Evolutionary conservation across 2,797 vertebrate genomes (phyloP).

Genomic region (Emydoidea blandingii): DNA sequence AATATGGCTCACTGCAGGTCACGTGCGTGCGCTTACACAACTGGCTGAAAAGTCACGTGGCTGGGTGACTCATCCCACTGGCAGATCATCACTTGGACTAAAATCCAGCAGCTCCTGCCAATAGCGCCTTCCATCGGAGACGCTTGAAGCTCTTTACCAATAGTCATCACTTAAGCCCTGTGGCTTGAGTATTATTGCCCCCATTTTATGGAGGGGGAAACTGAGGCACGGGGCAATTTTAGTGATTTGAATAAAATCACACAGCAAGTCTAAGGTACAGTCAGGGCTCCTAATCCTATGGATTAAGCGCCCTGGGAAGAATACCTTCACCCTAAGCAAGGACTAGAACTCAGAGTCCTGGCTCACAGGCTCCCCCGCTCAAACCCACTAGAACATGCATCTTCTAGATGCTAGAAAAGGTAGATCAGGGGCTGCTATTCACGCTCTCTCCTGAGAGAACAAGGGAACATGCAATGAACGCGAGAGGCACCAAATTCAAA

Average conservation of each 20-base stretch:
- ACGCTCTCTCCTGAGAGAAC: background rate
- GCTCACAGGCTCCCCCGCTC: background rate
- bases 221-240: background rate
- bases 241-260: background rate
- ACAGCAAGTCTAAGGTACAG: background rate
- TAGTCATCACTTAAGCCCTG: background rate
- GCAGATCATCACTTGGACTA: background rate
- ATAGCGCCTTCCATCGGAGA: background rate
- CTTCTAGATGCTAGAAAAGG: background rate
- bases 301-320: background rate
- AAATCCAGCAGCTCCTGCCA: background rate
- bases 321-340: no score
- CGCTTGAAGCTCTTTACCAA: fast-evolving
- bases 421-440: background rate
- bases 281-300: no score
- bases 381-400: background rate
- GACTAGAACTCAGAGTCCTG: background rate
- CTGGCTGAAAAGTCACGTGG: background rate
- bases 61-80: no score
- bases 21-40: background rate
- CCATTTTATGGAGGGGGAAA: background rate
- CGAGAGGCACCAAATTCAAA: background rate
- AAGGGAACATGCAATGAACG: background rate
- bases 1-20: no score
- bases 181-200: background rate